Evolutionary conservation across 2,113 vertebrate genomes (phyloP).

Genomic region (Psephotus haematonotus): DNA sequence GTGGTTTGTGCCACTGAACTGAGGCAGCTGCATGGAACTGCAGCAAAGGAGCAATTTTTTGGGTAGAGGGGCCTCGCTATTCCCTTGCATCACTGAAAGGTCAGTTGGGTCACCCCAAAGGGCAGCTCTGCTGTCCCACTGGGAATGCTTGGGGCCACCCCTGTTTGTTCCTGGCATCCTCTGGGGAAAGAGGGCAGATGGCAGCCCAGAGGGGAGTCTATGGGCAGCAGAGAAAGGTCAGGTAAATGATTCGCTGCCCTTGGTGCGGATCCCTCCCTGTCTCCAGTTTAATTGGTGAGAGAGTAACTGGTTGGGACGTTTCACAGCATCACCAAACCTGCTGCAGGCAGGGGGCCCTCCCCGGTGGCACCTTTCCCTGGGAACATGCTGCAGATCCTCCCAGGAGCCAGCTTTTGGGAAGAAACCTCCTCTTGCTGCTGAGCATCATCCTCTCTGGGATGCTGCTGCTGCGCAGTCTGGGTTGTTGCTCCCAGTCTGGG

Average conservation of each 20-base stretch:
- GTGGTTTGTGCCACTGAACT: neutral
- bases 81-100: neutral
- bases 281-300: slow-evolving; percentile 27
- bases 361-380: neutral
- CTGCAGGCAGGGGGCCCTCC: neutral
- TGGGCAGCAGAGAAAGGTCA: neutral
- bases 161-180: fast-evolving
- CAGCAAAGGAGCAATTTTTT: neutral
- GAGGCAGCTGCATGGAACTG: neutral
- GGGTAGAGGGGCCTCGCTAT: fast-evolving
- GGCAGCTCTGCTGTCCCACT: neutral
- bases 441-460: neutral
- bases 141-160: neutral
- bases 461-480: neutral
- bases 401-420: neutral
- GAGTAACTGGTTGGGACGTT: neutral
- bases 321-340: neutral
- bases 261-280: fast-evolving
- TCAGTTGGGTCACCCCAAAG: neutral
- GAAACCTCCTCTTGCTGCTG: neutral
- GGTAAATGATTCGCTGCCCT: slow-evolving; percentile 18
- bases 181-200: neutral
- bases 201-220: neutral
- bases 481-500: neutral
- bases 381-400: neutral